phyloP scores from a whole-genome alignment of 2,888 invertebrate species.

The Hydroisotoma schaefferi region DNA sequence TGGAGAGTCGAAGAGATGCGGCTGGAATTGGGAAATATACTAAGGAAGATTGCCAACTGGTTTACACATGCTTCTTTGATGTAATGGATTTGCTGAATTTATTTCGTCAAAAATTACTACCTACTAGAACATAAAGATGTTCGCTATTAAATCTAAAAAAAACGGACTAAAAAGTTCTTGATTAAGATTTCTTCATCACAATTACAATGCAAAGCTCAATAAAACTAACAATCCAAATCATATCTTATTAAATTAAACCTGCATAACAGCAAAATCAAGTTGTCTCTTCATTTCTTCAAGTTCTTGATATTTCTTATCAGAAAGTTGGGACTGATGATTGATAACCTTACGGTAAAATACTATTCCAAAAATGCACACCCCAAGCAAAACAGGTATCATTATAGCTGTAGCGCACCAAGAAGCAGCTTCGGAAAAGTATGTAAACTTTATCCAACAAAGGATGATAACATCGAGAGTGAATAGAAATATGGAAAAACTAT shows the following conservation, averaged over 20 bases:
- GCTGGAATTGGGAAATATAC: background rate
- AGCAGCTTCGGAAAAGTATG: constrained; percentile 41
- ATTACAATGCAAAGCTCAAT: no score
- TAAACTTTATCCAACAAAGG: constrained; percentile 46
- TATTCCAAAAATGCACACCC: constrained; percentile 38
- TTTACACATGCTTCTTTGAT: constrained; percentile 27
- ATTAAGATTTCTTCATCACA: no score
- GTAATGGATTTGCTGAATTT: constrained; percentile 20
- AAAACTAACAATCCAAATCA: no score
- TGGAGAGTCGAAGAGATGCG: background rate
- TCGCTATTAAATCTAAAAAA: no score
- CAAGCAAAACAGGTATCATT: constrained; percentile 42
- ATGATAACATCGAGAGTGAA: constrained; percentile 47
- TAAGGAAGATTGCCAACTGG: constrained; percentile 2
- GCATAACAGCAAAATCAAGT: background rate
- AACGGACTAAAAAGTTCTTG: no score
- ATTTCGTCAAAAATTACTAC: no score
- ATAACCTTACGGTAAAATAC: constrained; percentile 44
- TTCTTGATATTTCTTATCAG: constrained; percentile 39
- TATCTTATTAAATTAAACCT: no score
- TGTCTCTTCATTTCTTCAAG: constrained; percentile 36
- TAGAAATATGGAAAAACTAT: constrained; percentile 42
- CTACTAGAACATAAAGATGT: no score
- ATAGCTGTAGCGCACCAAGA: constrained; percentile 34
- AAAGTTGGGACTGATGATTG: constrained; percentile 40